These are phyloP conservation scores for Lutjanus erythropterus DNA, from an alignment of 2,113 vertebrate genomes.

Conservation along the genomic window DNA sequence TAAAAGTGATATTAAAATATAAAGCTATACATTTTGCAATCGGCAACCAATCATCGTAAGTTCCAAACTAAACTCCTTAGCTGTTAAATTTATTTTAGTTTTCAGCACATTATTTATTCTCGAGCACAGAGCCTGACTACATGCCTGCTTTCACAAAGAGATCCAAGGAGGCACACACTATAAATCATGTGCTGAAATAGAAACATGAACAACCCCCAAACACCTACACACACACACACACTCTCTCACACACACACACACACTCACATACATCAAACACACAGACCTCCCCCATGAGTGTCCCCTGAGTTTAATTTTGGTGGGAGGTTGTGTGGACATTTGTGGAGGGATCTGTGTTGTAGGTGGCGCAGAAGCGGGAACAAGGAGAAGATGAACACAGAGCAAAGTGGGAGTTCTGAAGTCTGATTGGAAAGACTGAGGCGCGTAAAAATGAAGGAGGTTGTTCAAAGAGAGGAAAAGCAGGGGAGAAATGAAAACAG, in stretches of 20 bases:
- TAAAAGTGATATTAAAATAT: too few relatives aligned
- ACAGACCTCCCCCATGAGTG: constrained; percentile 32
- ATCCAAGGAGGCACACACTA: constrained; percentile 26
- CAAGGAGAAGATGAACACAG: constrained; percentile 19
- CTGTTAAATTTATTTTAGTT: background rate
- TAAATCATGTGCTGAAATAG: constrained; percentile 64
- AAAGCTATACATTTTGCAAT: too few relatives aligned
- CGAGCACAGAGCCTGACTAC: background rate
- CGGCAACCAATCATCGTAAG: background rate
- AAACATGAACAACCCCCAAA: constrained; percentile 45
- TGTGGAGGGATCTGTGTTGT: constrained; percentile 48
- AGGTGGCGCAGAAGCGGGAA: constrained; percentile 41
- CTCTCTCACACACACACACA: constrained; percentile 30
- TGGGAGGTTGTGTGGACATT: constrained; percentile 51
- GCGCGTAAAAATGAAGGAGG: constrained; percentile 12
- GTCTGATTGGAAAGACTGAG: background rate
- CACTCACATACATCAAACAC: constrained; percentile 28
- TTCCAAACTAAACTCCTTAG: background rate
- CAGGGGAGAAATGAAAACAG: background rate
- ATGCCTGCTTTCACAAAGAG: constrained; percentile 24
- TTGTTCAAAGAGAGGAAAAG: background rate
- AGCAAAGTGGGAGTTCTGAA: background rate
- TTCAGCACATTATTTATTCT: constrained; percentile 21
- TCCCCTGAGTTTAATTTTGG: constrained; percentile 67
- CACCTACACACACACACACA: constrained; percentile 34